phyloP scores from a whole-genome alignment of 2,113 vertebrate genomes.

The Nothobranchius furzeri region DNA sequence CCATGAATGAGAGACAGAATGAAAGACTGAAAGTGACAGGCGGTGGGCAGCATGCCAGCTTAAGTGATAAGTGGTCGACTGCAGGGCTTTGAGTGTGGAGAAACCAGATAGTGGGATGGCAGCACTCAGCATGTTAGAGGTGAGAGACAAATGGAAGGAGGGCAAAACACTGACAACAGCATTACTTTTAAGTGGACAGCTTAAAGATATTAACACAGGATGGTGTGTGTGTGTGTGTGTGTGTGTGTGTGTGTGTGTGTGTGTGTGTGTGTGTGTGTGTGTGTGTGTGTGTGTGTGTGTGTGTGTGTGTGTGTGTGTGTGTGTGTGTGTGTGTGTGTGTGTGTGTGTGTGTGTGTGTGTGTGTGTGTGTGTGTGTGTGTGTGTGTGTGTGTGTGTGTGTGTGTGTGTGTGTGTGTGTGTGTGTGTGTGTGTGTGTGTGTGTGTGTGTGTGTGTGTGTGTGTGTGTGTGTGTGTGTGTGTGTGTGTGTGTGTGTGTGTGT shows the following conservation, averaged over 20 bases:
- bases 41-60: slow-evolving; percentile 75
- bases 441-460: slow-evolving; percentile 33
- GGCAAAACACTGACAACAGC: slow-evolving; percentile 56
- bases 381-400: slow-evolving; percentile 25
- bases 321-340: no score
- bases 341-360: slow-evolving; percentile 20
- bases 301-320: slow-evolving; percentile 26
- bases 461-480: slow-evolving; percentile 18
- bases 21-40: slow-evolving; percentile 54
- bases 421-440: slow-evolving; percentile 23
- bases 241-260: slow-evolving; percentile 18
- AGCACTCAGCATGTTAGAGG: slow-evolving; percentile 75
- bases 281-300: slow-evolving; percentile 30
- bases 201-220: slow-evolving; percentile 56
- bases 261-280: no score
- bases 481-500: no score
- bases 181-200: slow-evolving; percentile 61
- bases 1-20: slow-evolving; percentile 33
- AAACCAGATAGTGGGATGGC: slow-evolving; percentile 76
- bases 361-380: slow-evolving; percentile 30
- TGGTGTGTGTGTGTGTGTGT: slow-evolving; percentile 30
- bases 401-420: no score
- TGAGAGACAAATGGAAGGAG: slow-evolving; percentile 40
- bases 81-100: slow-evolving; percentile 54
- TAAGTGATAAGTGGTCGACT: slow-evolving; percentile 76